These are phyloP conservation scores for Phalloptychus januarius DNA, from an alignment of 2,797 vertebrate species.

Conservation along the genomic window DNA sequence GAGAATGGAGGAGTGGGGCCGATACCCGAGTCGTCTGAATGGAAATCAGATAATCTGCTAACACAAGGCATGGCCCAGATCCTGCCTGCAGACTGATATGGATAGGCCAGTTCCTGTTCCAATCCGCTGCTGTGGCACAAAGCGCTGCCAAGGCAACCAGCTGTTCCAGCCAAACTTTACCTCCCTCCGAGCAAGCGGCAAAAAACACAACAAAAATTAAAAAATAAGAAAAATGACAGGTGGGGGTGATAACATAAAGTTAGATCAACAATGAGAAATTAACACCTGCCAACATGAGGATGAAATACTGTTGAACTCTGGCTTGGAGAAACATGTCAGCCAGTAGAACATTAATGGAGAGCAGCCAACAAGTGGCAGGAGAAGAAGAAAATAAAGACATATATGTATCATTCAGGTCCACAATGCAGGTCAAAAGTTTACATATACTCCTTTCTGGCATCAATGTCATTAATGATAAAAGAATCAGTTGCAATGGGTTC, in stretches of 20 bases:
- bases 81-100: slow-evolving; percentile 76
- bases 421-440: neutral
- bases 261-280: slow-evolving; percentile 28
- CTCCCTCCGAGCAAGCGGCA: slow-evolving; percentile 44
- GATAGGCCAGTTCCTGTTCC: slow-evolving; percentile 79
- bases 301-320: slow-evolving; percentile 28
- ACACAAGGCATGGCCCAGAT: slow-evolving; percentile 81
- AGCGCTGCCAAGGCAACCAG: slow-evolving; percentile 70
- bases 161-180: slow-evolving; percentile 73
- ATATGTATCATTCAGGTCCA: neutral
- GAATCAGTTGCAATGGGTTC: neutral
- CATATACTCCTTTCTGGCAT: neutral
- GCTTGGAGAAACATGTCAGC: slow-evolving; percentile 5
- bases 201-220: slow-evolving; percentile 2
- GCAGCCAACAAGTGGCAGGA: slow-evolving; percentile 3
- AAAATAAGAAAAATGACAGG: slow-evolving; percentile 43
- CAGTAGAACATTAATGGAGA: neutral
- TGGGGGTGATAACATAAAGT: slow-evolving; percentile 61
- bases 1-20: slow-evolving; percentile 67
- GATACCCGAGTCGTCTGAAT: slow-evolving; percentile 79
- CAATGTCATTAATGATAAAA: neutral
- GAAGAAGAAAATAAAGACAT: neutral
- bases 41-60: slow-evolving; percentile 81
- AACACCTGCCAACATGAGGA: slow-evolving; percentile 29
- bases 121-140: slow-evolving; percentile 71